phyloP scores from a whole-genome alignment of 2,797 vertebrate genomes.

The Dermochelys coriacea region DNA sequence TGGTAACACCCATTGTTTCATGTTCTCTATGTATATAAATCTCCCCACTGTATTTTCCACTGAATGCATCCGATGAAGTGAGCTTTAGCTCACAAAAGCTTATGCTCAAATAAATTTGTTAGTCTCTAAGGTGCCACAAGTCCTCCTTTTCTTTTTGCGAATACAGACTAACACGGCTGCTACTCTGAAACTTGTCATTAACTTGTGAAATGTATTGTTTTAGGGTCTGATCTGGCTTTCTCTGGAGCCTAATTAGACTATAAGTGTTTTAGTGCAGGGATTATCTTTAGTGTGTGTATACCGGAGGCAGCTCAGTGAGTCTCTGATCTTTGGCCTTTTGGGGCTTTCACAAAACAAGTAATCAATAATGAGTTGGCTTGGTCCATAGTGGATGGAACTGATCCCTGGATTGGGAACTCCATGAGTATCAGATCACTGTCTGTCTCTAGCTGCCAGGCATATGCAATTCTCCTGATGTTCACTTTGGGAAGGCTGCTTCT shows the following conservation, averaged over 20 bases:
- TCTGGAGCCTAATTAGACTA: neutral
- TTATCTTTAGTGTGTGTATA: neutral
- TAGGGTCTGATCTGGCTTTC: neutral
- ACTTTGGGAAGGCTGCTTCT: rapidly evolving
- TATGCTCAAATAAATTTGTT: too few species aligned
- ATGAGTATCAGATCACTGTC: neutral
- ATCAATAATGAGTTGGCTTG: neutral
- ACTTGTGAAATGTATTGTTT: neutral
- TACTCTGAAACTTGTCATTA: neutral
- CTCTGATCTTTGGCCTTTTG: neutral
- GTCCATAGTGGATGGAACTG: neutral
- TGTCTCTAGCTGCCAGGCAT: neutral
- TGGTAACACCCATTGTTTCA: too few species aligned
- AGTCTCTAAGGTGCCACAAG: too few species aligned
- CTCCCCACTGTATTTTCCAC: too few species aligned
- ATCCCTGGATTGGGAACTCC: neutral
- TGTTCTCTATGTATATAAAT: too few species aligned
- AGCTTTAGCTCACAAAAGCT: too few species aligned
- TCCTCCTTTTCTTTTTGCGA: too few species aligned
- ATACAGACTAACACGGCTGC: too few species aligned
- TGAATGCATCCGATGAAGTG: too few species aligned
- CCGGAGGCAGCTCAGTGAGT: neutral
- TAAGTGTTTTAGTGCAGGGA: neutral
- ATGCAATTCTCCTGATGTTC: neutral
- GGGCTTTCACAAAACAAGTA: neutral